These are phyloP conservation scores for Raillietiella orientalis DNA, from an alignment of 2,888 invertebrate species.

Conservation along the genomic window DNA sequence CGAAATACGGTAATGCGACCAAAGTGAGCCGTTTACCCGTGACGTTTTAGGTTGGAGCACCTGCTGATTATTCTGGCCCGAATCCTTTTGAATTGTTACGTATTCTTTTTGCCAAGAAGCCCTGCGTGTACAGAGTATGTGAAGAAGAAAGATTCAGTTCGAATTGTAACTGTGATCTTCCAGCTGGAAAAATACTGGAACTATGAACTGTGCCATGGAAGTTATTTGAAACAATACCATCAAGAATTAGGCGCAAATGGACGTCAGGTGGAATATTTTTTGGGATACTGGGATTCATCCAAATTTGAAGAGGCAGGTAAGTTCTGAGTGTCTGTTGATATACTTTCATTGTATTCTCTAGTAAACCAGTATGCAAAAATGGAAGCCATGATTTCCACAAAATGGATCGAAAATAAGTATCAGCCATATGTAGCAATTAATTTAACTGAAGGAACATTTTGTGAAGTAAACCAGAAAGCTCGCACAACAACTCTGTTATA, in stretches of 20 bases:
- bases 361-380: slow-evolving; percentile 22
- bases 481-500: slow-evolving; percentile 49
- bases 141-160: slow-evolving; percentile 4
- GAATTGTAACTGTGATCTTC: slow-evolving; percentile 6
- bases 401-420: slow-evolving; percentile 55
- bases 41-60: slow-evolving; percentile 13
- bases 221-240: slow-evolving; percentile 70
- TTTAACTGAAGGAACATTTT: slow-evolving; percentile 61
- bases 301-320: slow-evolving; percentile 20
- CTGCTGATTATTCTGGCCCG: slow-evolving; percentile 31
- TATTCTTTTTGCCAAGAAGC: slow-evolving; percentile 36
- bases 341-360: slow-evolving; percentile 18
- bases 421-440: slow-evolving; percentile 49
- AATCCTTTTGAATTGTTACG: slow-evolving; percentile 41
- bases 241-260: slow-evolving; percentile 28
- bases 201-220: slow-evolving; percentile 81
- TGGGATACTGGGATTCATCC: slow-evolving; percentile 39
- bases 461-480: slow-evolving; percentile 61
- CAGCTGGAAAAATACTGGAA: slow-evolving; percentile 72
- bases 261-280: slow-evolving; percentile 46
- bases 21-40: too few species aligned
- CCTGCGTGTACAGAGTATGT: slow-evolving; percentile 39
- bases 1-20: slow-evolving; percentile 11
- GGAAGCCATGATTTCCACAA: slow-evolving; percentile 13
- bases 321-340: slow-evolving; percentile 8